Percentiles rank a stretch among this genome's conserved stretches.
Evolutionary conservation across 53 echinoderm and acorn worm genomes (phyloP).

Genomic region (Holothuria leucospilota): DNA sequence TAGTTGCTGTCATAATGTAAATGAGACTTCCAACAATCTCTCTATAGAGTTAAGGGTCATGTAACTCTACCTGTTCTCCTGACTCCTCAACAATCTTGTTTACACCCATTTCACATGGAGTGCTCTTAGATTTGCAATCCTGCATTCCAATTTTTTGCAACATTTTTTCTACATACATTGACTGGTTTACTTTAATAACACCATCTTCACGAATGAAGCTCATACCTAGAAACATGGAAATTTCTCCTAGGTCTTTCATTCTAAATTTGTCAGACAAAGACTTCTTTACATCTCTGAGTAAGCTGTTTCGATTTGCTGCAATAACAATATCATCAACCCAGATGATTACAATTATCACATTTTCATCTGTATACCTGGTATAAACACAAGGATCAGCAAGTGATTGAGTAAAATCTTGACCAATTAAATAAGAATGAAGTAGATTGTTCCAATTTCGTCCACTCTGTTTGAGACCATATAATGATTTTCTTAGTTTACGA

Average conservation of each 20-base stretch:
- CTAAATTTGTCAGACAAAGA: constrained; percentile 2
- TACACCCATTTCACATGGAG: too few relatives aligned
- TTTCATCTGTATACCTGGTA: not conserved
- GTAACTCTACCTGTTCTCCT: not conserved
- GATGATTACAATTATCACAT: not conserved
- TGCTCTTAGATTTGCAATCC: too few relatives aligned
- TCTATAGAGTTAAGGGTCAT: too few relatives aligned
- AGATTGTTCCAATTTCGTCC: constrained; percentile 49
- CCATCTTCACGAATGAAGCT: too few relatives aligned
- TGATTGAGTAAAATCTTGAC: constrained; percentile 37
- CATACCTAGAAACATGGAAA: too few relatives aligned
- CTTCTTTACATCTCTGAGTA: not conserved
- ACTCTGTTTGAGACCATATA: constrained; percentile 67
- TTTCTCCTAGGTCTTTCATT: too few relatives aligned
- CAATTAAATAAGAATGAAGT: constrained; percentile 30
- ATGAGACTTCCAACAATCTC: too few relatives aligned
- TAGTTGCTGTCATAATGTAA: too few relatives aligned
- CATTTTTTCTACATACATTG: too few relatives aligned
- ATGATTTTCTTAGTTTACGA: constrained; percentile 52
- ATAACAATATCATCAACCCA: constrained; percentile 6
- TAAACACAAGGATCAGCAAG: constrained; percentile 23
- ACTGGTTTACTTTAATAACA: too few relatives aligned
- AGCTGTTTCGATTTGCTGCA: not conserved
- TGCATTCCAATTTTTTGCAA: too few relatives aligned
- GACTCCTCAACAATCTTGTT: not conserved